Conservation (phyloP, 2,888 invertebrate genomes). For the Stratiomys singularior region DNA sequence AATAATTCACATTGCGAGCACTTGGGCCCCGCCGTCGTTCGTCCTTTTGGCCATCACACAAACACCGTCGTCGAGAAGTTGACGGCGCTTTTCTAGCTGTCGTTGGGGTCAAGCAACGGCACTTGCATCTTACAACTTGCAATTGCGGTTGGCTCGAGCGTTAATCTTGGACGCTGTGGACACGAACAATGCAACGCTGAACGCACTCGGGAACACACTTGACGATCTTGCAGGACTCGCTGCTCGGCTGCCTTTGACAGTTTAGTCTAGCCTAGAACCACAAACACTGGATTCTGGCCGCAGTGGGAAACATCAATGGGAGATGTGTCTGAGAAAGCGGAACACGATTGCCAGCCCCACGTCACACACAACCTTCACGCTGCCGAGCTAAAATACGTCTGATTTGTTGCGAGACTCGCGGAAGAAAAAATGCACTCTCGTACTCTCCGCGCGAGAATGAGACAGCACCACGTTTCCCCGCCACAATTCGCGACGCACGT, state of each 20-base stretch:
- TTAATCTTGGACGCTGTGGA: too few species aligned
- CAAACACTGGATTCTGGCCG: not conserved
- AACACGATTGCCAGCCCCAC: not conserved
- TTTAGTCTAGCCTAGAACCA: slow-evolving; percentile 37
- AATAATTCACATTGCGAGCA: too few species aligned
- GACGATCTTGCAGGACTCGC: not conserved
- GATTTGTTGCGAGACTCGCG: slow-evolving; percentile 24
- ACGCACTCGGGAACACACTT: too few species aligned
- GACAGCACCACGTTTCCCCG: not conserved
- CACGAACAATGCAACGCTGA: too few species aligned
- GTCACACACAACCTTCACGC: slow-evolving; percentile 6
- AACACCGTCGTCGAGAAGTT: too few species aligned
- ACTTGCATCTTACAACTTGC: too few species aligned
- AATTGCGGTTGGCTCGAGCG: too few species aligned
- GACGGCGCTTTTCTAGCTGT: too few species aligned
- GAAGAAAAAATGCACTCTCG: slow-evolving; percentile 15
- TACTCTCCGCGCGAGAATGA: not conserved
- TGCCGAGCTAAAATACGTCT: slow-evolving; percentile 31
- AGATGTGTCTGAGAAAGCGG: slow-evolving; percentile 30
- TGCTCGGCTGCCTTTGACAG: slow-evolving; percentile 9
- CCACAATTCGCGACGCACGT: not conserved
- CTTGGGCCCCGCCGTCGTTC: too few species aligned
- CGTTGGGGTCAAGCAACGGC: too few species aligned
- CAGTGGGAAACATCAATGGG: slow-evolving; percentile 15
- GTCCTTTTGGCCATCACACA: too few species aligned